phyloP scores from a whole-genome alignment of 2,113 vertebrate genomes.

The Ramphastos sulfuratus region DNA sequence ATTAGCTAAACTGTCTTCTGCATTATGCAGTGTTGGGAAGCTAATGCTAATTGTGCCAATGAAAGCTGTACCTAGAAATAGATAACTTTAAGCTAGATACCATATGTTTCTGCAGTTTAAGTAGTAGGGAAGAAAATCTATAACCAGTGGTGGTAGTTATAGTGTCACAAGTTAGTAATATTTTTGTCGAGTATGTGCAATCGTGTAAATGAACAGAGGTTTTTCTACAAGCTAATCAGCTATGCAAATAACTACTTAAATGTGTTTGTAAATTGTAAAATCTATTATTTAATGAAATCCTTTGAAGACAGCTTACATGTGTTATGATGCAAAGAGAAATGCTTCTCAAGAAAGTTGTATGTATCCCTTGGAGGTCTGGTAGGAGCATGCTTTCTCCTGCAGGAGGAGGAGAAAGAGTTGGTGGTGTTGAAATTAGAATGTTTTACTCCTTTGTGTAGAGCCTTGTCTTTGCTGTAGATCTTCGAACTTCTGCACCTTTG shows the following conservation, averaged over 20 bases:
- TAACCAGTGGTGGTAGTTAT: neutral
- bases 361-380: neutral
- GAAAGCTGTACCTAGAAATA: conserved; percentile 12
- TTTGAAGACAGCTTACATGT: neutral
- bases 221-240: neutral
- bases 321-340: neutral
- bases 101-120: neutral
- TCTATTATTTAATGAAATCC: neutral
- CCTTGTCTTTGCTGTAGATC: neutral
- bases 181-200: conserved; percentile 29
- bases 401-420: neutral
- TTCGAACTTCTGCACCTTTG: neutral
- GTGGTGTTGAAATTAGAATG: neutral
- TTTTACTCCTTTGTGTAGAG: neutral
- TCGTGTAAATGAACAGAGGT: neutral
- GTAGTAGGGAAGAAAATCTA: neutral
- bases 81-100: neutral
- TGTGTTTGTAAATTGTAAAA: neutral
- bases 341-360: neutral
- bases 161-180: neutral
- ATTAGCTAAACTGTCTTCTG: conserved; percentile 45
- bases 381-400: neutral
- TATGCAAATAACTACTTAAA: neutral
- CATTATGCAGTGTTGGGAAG: conserved; percentile 15
- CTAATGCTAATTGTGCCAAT: neutral